Conservation (phyloP, 2,888 invertebrate genomes). For the Agelastica alni region DNA sequence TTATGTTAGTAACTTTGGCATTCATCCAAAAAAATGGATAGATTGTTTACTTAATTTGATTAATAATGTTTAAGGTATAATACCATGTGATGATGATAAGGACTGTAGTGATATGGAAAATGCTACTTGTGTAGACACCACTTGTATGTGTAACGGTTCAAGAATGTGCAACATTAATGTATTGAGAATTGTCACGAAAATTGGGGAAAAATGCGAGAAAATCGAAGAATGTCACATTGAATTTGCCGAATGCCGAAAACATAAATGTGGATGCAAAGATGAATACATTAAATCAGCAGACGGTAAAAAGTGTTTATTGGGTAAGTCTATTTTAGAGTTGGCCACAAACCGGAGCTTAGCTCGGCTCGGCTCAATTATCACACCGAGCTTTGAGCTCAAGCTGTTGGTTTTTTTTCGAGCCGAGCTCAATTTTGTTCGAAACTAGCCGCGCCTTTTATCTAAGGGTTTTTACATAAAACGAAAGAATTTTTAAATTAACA, state of each 20-base stretch:
- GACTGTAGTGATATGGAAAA: slow-evolving; percentile 36
- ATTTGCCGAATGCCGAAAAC: slow-evolving; percentile 38
- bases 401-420: background rate
- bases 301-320: slow-evolving; percentile 42
- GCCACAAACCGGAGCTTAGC: background rate
- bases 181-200: slow-evolving; percentile 36
- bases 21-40: too few species aligned
- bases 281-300: slow-evolving; percentile 38
- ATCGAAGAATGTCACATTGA: slow-evolving; percentile 43
- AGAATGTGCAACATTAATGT: slow-evolving; percentile 29
- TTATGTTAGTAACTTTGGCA: too few species aligned
- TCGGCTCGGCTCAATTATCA: background rate
- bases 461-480: too few species aligned
- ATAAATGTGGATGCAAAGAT: slow-evolving; percentile 40
- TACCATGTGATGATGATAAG: slow-evolving; percentile 34
- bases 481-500: too few species aligned
- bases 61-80: slow-evolving; percentile 14
- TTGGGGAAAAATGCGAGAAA: slow-evolving; percentile 42
- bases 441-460: too few species aligned
- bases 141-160: slow-evolving; percentile 39
- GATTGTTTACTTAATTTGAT: too few species aligned
- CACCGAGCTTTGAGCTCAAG: background rate
- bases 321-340: slow-evolving; percentile 34
- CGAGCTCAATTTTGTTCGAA: too few species aligned
- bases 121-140: slow-evolving; percentile 30